Evolutionary conservation across 2,888 invertebrate species (phyloP), one percentile per base, ranked within the genome.

Genomic region (Nomada fabriciana): DNA sequence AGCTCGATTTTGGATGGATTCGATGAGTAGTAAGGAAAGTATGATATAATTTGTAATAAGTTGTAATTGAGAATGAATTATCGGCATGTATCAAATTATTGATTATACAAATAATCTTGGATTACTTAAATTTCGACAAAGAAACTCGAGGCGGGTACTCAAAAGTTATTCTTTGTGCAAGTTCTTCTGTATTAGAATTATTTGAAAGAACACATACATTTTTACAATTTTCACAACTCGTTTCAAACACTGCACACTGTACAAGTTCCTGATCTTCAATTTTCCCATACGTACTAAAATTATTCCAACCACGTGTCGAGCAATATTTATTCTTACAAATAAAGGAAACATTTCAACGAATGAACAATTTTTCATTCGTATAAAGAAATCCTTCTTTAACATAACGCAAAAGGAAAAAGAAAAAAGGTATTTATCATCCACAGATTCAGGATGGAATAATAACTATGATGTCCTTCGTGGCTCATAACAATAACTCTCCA

Each of bases 141-240:
- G 29, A 60, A 70, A 70, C 47, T 70, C 59, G 20, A 50, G 59
- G n/a, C 29, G n/a, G n/a, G n/a, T n/a, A 29, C 29, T 43, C 29
- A 70, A 59, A 59, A 59, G 25, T 70, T 59, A 70, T 70, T 47
- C 70, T 50, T 70, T 15, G 25, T 13, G 10, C 7, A 70, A 70
- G 70, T 70, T 42, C 29, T 60, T 59, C 47, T 18, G 10, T n/a
- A 59, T 70, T 70, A 60, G 59, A 70, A 60, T 70, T 60, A 10
- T 69, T 57, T 47, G 69, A 15, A 4, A 25, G 69, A 42, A n/a
- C 25, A 43, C 43, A 57, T 57, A n/a, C 47, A 59, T 43, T 57
- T 43, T 55, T 57, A 57, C 25, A 59, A 25, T 47, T 69, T 29
- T 25, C 13, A 59, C 20, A 25, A 59, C 13, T 59, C 25, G 11